A percentile compares a stretch with the other conserved stretches of the same genome.
These are phyloP conservation scores for Pelagia noctiluca DNA, from an alignment of 30 jellyfish, hydroid and myxozoan species.

Conservation along the genomic window DNA sequence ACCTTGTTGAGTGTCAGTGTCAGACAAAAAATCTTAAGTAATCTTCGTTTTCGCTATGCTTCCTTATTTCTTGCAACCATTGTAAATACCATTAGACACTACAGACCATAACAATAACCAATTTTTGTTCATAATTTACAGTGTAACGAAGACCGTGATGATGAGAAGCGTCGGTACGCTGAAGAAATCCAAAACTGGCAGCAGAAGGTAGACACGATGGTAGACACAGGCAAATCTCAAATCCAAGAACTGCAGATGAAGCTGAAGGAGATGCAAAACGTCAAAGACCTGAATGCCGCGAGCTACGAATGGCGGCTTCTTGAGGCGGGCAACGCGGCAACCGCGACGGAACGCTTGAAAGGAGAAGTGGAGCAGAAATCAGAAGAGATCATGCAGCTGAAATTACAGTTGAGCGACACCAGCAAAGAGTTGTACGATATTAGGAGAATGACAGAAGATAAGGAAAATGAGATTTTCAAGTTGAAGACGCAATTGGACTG, in stretches of 20 bases:
- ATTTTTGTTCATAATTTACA: no score
- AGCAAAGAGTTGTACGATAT: slow-evolving; percentile 20
- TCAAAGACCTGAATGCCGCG: slow-evolving; percentile 4
- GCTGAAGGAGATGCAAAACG: background rate
- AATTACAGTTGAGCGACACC: slow-evolving; percentile 5
- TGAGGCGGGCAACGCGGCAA: background rate
- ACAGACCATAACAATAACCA: no score
- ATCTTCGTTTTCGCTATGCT: no score
- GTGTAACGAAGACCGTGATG: background rate
- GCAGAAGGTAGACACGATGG: background rate
- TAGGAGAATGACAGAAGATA: slow-evolving; percentile 21
- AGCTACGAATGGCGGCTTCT: slow-evolving; percentile 42
- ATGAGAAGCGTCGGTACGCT: background rate
- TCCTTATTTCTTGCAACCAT: no score
- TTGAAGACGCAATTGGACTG: slow-evolving; percentile 58
- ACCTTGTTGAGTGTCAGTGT: no score
- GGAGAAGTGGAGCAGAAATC: slow-evolving; percentile 3
- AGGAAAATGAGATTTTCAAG: slow-evolving; percentile 53
- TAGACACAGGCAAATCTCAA: background rate
- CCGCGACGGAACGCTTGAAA: background rate
- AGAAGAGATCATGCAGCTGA: slow-evolving; percentile 21
- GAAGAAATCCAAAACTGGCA: slow-evolving; percentile 5
- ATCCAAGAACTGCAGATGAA: no score
- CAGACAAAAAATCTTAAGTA: no score
- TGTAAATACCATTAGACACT: no score